Percentiles rank a stretch among this genome's conserved stretches.
Conservation (phyloP, 2,888 invertebrate species). For the Thumatha senex region DNA sequence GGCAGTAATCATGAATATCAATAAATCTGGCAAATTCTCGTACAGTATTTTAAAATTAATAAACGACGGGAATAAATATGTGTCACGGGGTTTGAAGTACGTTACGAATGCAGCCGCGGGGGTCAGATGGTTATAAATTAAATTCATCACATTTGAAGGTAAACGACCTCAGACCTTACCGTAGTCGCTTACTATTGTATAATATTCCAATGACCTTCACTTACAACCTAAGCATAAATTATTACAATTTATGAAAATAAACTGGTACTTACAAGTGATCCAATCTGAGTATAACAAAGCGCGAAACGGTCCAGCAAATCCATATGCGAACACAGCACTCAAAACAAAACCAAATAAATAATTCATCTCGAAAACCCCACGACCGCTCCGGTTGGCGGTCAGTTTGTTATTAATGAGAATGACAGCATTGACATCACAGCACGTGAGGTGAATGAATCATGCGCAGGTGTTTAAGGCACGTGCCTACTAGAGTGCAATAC, state of each 20-base stretch:
- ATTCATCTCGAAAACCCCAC: constrained; percentile 36
- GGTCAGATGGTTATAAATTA: too few relatives aligned
- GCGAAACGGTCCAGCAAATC: constrained; percentile 53
- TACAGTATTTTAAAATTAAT: too few relatives aligned
- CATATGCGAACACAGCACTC: constrained; percentile 35
- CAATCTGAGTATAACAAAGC: constrained; percentile 63
- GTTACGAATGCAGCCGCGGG: too few relatives aligned
- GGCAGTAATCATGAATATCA: too few relatives aligned
- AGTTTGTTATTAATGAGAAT: constrained; percentile 42
- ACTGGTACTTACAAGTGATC: constrained; percentile 65
- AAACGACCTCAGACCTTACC: background rate
- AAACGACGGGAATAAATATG: too few relatives aligned
- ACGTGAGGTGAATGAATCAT: constrained; percentile 7
- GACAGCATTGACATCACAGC: background rate
- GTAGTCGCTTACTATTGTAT: background rate
- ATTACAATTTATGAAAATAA: too few relatives aligned
- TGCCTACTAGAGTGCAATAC: background rate
- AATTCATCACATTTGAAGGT: background rate
- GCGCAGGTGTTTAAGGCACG: constrained; percentile 1
- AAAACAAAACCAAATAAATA: constrained; percentile 37
- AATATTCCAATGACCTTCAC: background rate
- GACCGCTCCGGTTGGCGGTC: constrained; percentile 38
- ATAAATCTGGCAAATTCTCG: too few relatives aligned
- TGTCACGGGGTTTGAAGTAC: too few relatives aligned
- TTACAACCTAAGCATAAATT: background rate